Base-by-base conservation (phyloP, 2,888 invertebrate species). In the Amphimallon solstitiale region DNA sequence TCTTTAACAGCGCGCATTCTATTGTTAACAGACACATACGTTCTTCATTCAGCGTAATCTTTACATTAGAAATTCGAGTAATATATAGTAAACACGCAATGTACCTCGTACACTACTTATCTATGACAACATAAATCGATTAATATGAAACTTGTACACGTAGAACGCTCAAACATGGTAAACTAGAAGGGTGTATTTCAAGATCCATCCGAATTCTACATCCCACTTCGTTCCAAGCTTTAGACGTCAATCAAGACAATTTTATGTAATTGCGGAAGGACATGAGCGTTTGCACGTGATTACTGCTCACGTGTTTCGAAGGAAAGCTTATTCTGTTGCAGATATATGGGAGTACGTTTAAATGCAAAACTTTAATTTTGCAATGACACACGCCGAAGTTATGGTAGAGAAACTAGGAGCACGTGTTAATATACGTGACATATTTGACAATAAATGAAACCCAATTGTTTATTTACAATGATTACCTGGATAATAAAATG, bases 251-350 rank as follows among this genome's bases (percentile, higher is more conserved):
- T 21, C 12, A 40, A n/a, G 10, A 37, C n/a, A 12, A 6, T 37
- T 38, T 54, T 38, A 54, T 38, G 21, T 54, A 54, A 54, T 54
- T 40, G 54, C 38, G 21, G 37, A 38, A 54, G 54, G 54, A 40
- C 21, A 12, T 12, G 38, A 38, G 6, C 12, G 54, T 12, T 7
- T 54, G 19, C 54, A 54, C 54, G 54, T 54, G 54, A 54, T 23
- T 35, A 6, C 12, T n/a, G 38, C 1, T 54, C 54, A 54, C 54
- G 54, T 54, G 54, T 40, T 19, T 4, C n/a, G 15, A 6, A 3
- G 6, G 19, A 17, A 5, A 1, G 46, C 2, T 46, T 19, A 46
- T 7, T 46, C 1, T n/a, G 19, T 19, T 6, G 21, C n/a, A 10
- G n/a, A 2, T 51, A 51, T 51, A 10, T 14, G 40, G 9, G 54